Percentiles rank a stretch among this genome's conserved stretches.
Conservation (phyloP, 2,888 invertebrate genomes). For the Theodoxus fluviatilis region DNA sequence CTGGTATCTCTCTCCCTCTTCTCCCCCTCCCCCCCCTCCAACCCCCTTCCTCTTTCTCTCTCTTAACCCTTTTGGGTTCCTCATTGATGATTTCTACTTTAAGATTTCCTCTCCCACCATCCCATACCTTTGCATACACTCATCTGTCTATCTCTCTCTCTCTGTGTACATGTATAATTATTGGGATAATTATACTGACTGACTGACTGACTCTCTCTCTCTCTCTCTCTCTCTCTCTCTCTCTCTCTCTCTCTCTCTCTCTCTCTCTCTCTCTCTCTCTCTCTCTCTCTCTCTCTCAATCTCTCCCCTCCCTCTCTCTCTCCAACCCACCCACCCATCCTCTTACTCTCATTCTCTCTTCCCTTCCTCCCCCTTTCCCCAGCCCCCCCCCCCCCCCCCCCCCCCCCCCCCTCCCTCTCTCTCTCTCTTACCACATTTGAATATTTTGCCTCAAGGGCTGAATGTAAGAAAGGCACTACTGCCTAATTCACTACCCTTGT, state of each 20-base stretch:
- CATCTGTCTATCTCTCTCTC: constrained; percentile 11
- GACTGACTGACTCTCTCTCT: not conserved
- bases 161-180: constrained; percentile 16
- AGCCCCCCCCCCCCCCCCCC: not conserved
- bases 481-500: no score
- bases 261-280: constrained; percentile 20
- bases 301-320: not conserved
- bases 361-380: not conserved
- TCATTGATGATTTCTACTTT: no score
- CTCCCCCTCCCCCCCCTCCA: not conserved
- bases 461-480: no score
- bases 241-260: constrained; percentile 23
- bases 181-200: not conserved
- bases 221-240: constrained; percentile 25
- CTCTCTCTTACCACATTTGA: no score
- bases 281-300: constrained; percentile 22
- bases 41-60: constrained; percentile 12
- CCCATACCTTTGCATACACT: no score
- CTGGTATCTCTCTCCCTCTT: no score
- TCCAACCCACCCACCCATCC: not conserved
- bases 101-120: no score
- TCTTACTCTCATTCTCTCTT: not conserved
- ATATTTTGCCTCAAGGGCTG: no score
- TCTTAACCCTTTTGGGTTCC: no score
- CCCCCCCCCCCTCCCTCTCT: constrained; percentile 6